Conservation (phyloP, 2,797 vertebrate species). For the Typhlichthys eigenmanni region DNA sequence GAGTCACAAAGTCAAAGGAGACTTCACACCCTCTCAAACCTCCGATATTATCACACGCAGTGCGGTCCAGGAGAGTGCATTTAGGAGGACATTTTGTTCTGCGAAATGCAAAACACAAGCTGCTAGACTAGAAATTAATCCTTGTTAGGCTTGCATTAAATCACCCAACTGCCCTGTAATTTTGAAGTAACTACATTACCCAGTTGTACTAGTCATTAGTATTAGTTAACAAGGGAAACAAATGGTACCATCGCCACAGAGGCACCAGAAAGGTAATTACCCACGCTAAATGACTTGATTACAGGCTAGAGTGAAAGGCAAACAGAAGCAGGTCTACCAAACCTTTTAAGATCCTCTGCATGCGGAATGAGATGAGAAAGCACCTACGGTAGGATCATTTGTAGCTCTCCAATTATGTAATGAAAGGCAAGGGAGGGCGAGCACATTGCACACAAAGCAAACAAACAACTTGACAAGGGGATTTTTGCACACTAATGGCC, state of each 20-base stretch:
- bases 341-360: not conserved
- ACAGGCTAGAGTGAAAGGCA: slow-evolving; percentile 45
- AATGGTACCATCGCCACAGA: slow-evolving; percentile 36
- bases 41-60: slow-evolving; percentile 40
- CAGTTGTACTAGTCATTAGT: slow-evolving; percentile 1
- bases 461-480: slow-evolving; percentile 42
- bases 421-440: slow-evolving; percentile 29
- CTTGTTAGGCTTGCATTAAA: slow-evolving; percentile 16
- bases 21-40: slow-evolving; percentile 38
- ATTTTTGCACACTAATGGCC: slow-evolving; percentile 50
- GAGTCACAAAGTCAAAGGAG: slow-evolving; percentile 48
- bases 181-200: not conserved
- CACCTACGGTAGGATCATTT: slow-evolving; percentile 17
- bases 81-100: slow-evolving; percentile 33
- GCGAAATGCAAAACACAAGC: slow-evolving; percentile 38
- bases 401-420: slow-evolving; percentile 39
- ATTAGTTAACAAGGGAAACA: slow-evolving; percentile 29
- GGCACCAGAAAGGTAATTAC: slow-evolving; percentile 56
- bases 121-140: slow-evolving; percentile 15
- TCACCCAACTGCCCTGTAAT: not conserved
- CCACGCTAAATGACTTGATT: slow-evolving; percentile 61
- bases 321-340: slow-evolving; percentile 40
- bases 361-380: slow-evolving; percentile 26
- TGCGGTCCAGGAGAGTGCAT: slow-evolving; percentile 13
- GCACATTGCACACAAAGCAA: slow-evolving; percentile 32